Evolutionary conservation across 2,888 invertebrate species (phyloP).

Genomic region (Lasioglossum villosulum): DNA sequence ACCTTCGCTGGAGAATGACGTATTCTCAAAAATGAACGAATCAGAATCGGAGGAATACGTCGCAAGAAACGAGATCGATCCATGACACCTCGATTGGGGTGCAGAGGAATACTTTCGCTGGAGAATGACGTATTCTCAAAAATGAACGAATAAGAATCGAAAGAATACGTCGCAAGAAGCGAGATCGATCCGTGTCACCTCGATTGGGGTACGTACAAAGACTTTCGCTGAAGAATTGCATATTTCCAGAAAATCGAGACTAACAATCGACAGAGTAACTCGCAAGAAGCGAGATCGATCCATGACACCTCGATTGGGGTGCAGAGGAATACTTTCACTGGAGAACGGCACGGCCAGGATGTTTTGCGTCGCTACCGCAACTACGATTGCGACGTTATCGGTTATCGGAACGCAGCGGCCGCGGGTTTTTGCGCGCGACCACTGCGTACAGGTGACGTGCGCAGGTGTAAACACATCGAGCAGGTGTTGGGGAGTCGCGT

Average conservation of each 20-base stretch:
- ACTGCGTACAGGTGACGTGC: conserved; percentile 29
- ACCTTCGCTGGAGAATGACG: background rate
- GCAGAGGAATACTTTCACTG: background rate
- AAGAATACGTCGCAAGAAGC: too few relatives aligned
- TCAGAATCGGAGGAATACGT: too few relatives aligned
- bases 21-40: too few relatives aligned
- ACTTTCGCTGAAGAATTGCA: too few relatives aligned
- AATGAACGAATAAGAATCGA: too few relatives aligned
- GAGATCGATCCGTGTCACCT: too few relatives aligned
- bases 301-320: too few relatives aligned
- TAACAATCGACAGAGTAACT: too few relatives aligned
- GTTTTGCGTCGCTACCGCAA: background rate
- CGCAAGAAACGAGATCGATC: too few relatives aligned
- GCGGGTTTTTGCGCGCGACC: conserved; percentile 9
- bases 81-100: background rate
- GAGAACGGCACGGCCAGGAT: background rate
- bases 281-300: too few relatives aligned
- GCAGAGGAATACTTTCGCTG: background rate
- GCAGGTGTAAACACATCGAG: conserved; percentile 48
- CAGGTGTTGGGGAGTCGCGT: conserved; percentile 54
- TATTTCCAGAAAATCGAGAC: too few relatives aligned
- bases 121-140: too few relatives aligned
- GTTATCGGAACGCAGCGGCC: conserved; percentile 8
- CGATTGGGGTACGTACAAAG: background rate
- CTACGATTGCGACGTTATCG: conserved; percentile 12